phyloP scores from a whole-genome alignment of 2,888 invertebrate species.

The Osmoderma eremita region DNA sequence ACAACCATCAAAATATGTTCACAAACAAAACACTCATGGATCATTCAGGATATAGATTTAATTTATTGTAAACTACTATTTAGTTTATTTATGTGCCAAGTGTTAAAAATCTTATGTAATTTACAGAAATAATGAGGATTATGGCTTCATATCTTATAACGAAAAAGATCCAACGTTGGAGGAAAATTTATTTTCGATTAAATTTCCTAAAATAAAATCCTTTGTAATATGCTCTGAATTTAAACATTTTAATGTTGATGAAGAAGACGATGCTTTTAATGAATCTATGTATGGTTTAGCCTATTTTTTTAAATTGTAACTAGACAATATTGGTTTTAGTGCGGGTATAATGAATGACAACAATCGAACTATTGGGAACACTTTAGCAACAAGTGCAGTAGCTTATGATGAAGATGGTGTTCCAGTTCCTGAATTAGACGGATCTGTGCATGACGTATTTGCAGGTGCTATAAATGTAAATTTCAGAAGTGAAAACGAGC shows the following conservation, averaged over 20 bases:
- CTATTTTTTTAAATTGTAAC: neutral
- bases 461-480: slow-evolving; percentile 51
- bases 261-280: slow-evolving; percentile 25
- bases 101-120: too few species aligned
- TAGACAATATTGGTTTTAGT: slow-evolving; percentile 3
- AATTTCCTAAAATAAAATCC: neutral
- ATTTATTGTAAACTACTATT: slow-evolving; percentile 17
- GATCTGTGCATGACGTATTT: slow-evolving; percentile 62
- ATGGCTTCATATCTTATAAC: slow-evolving; percentile 12
- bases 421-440: slow-evolving; percentile 60
- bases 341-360: neutral
- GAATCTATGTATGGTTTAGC: slow-evolving; percentile 11
- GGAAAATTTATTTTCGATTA: neutral
- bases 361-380: neutral
- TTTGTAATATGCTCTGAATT: slow-evolving; percentile 36
- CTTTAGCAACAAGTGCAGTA: neutral
- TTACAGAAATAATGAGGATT: slow-evolving; percentile 21
- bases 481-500: too few species aligned
- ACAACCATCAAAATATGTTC: slow-evolving; percentile 28
- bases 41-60: slow-evolving; percentile 14
- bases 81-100: neutral
- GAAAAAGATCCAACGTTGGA: neutral
- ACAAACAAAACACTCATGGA: slow-evolving; percentile 37
- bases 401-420: slow-evolving; percentile 54
- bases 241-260: slow-evolving; percentile 36